Evolutionary conservation across 2,888 invertebrate genomes (phyloP), one percentile per base, ranked within the genome.

Genomic region (Drosophila emarginata): DNA sequence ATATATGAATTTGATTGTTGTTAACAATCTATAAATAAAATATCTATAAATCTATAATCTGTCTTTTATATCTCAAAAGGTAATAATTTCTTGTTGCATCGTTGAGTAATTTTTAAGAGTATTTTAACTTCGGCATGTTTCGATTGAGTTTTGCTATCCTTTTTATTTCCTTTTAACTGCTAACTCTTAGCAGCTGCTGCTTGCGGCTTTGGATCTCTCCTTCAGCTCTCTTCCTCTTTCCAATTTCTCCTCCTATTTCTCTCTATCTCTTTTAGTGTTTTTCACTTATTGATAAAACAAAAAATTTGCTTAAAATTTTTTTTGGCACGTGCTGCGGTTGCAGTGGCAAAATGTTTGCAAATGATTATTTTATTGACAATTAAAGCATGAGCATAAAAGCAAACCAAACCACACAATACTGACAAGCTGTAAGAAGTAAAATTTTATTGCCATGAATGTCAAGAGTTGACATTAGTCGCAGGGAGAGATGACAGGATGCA

Each of bases 341-440:
- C 74, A 78, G 68, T 75, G 67, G 68, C 72, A 67, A 76, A 74
- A 67, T 78, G 79, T 73, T 78, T 79, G 80, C 77, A 78, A 77
- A 83, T 83, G 82, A 83, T 84, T 87, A 83, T 82, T 82, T 82
- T 87, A 82, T 87, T 83, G 87, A 76, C 84, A 87, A 87, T 83
- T 83, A 83, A 87, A 78, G 75, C 74, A 74, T 74, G 66, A 83
- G 69, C 76, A 76, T 83, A 69, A 83, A 83, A 63, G 28, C 61
- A 69, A 83, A 63, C 36, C 61, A 69, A 72, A 63, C 67, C 74
- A 56, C 73, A 75, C 59, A 76, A 74, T 76, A 76, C 64, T 64
- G 65, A 74, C 71, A 78, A 70, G 68, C 61, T 61, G 72, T 70
- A 74, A 70, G 72, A 45, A 76, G 71, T 71, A 61, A 57, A 74